Base-by-base conservation (phyloP, 1,140 invertebrate species). In the Tribolium madens region DNA sequence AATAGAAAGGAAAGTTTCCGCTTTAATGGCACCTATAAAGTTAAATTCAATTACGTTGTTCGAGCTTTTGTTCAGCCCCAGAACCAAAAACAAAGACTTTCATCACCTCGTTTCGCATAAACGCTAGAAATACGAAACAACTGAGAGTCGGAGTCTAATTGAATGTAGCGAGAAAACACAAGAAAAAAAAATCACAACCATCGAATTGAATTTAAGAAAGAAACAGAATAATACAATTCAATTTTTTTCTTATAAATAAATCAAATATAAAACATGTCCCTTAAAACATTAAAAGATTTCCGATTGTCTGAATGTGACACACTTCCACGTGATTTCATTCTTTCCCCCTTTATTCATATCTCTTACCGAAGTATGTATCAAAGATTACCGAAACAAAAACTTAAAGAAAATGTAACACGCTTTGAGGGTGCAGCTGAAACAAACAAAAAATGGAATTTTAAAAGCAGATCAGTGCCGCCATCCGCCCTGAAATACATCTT, bases 1-100 rank as follows among this genome's bases (percentile, higher is more conserved):
- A 64, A 64, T 64, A 33, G 57, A 64, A 64, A 64, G n/a, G 57
- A 33, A 64, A 64, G 21, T 64, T 64, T 64, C 26, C n/a, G 5
- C 26, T 31, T 31, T 33, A 64, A 64, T 33, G 57, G 57, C 26
- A 33, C 26, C 26, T 64, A 64, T 31, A 64, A 64, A 64, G 26
- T 64, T 64, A 31, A 64, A 64, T 33, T 64, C 26, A 18, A 33
- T 64, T 64, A 33, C 26, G 57, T 26, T 64, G 57, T 33, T 33
- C 9, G 57, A 14, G 26, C 57, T 33, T 64, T 64, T 64, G 57
- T 64, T 64, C 21, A 3, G 17, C 9, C 21, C 14, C 17, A 17
- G 17, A 26, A 5, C 14, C 52, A 15, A 57, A 42, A 57, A 57
- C 52, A 57, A 57, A 57, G 52, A 57, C 57, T 64, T 64, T 64